phyloP scores from a whole-genome alignment of 2,888 invertebrate genomes.

The Empis stercorea region DNA sequence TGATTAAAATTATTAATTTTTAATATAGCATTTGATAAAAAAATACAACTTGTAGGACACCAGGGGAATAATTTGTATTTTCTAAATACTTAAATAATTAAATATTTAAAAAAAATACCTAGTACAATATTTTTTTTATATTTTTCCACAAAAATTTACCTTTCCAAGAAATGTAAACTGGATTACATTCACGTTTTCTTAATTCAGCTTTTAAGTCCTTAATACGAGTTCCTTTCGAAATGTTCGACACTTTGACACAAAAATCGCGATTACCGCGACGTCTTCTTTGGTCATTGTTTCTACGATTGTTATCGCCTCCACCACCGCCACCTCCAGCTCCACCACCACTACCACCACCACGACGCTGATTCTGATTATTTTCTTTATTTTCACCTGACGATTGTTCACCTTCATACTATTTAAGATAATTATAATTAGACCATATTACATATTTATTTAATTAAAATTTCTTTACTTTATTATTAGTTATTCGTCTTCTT shows the following conservation, averaged over 20 bases:
- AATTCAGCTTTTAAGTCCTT: constrained; percentile 63
- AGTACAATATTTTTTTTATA: too few relatives aligned
- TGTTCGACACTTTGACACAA: constrained; percentile 51
- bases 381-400: constrained; percentile 29
- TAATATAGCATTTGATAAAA: too few relatives aligned
- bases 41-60: too few relatives aligned
- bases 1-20: too few relatives aligned
- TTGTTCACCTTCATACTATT: constrained; percentile 32
- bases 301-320: not conserved
- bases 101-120: too few relatives aligned
- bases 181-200: constrained; percentile 59
- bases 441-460: not conserved
- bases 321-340: not conserved
- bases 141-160: too few relatives aligned
- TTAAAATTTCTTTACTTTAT: constrained; percentile 10
- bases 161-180: constrained; percentile 65
- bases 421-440: not conserved
- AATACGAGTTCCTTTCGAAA: constrained; percentile 55
- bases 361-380: constrained; percentile 2
- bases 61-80: too few relatives aligned
- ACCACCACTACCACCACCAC: not conserved
- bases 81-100: too few relatives aligned
- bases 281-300: not conserved
- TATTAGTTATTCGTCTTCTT: constrained; percentile 16
- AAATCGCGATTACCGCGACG: constrained; percentile 25